Percentiles rank a stretch among this genome's conserved stretches.
phyloP scores from a whole-genome alignment of 2,113 vertebrate genomes.

The Daubentonia madagascariensis region DNA sequence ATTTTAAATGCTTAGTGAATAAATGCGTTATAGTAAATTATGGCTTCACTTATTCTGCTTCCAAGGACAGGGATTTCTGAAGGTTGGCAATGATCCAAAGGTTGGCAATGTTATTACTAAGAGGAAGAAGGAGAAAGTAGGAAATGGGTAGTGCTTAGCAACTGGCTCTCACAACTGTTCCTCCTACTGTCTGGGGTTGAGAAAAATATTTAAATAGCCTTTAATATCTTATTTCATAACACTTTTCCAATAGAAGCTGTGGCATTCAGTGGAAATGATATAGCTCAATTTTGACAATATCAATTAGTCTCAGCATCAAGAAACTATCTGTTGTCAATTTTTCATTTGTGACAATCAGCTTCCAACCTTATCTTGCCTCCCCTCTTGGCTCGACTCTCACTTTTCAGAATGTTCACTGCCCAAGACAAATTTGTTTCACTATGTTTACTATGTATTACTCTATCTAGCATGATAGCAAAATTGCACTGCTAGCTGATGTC shows the following conservation, averaged over 20 bases:
- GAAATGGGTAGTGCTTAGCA: slow-evolving; percentile 33
- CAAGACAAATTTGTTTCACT: slow-evolving; percentile 14
- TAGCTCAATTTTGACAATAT: not conserved
- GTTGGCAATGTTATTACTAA: not conserved
- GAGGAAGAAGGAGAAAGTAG: slow-evolving; percentile 1
- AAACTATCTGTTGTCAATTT: not conserved
- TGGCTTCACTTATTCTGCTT: not conserved
- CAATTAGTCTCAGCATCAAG: not conserved
- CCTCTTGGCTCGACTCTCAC: not conserved
- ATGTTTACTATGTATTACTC: not conserved
- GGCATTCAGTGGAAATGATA: not conserved
- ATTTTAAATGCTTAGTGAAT: slow-evolving; percentile 5
- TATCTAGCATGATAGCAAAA: not conserved
- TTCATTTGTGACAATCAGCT: slow-evolving; percentile 21
- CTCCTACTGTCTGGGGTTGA: not conserved
- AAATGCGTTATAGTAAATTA: not conserved
- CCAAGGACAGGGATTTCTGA: slow-evolving; percentile 20
- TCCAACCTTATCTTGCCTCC: not conserved
- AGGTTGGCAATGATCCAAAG: not conserved
- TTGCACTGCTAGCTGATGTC: not conserved
- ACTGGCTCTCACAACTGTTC: not conserved
- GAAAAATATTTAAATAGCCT: slow-evolving; percentile 29
- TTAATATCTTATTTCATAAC: slow-evolving; percentile 5
- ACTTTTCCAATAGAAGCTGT: not conserved
- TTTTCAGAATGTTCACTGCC: not conserved